Base-by-base conservation (phyloP, 1,140 invertebrate genomes). In the Drusus annulatus region DNA sequence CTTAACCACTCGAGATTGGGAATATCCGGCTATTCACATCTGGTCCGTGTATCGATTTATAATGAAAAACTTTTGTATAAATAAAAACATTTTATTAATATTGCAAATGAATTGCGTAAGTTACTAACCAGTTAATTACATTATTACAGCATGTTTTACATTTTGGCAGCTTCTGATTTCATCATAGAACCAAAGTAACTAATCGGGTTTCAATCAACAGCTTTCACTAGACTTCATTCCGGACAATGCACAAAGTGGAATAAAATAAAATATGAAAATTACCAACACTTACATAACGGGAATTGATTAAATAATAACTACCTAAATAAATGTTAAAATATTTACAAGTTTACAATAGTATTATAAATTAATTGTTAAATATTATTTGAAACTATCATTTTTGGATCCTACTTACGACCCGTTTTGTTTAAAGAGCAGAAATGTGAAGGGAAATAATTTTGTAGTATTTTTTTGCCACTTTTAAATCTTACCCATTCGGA, bases 21-120 rank as follows among this genome's bases (percentile, higher is more conserved):
- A 36, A 7, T 3, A 7, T 7, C 6, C 7, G 3, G 31, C 2
- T 36, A 36, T 36, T 4, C 31, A 36, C 3, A 36, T 36, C 31
- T 7, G 25, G 25, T 2, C 25, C 5, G 5, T 5, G 5, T 28
- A 28, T 36, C 8, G 6, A 6, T 0, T 36, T 36, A 13, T 13
- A 45, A 10, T 45, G 13, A 45, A 45, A 45, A 45, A 65, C 21
- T 28, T 2, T 21, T 69, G 25, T 80, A 75, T 80, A 51, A 80
- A 76, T 80, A 80, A 80, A 80, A 80, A 80, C 79, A 80, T 80
- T 80, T 80, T 80, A 80, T 80, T 80, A 50, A 76, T 71, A 68
- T 80, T 65, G 56, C 36, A 76, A 54, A 76, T 79, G 6, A 65
- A 65, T 65, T 65, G 28, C 23, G 23, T 60, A 21, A 19, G 17